These are phyloP conservation scores for Goniozus legneri DNA, from an alignment of 1,140 invertebrate genomes.

Conservation along the genomic window DNA sequence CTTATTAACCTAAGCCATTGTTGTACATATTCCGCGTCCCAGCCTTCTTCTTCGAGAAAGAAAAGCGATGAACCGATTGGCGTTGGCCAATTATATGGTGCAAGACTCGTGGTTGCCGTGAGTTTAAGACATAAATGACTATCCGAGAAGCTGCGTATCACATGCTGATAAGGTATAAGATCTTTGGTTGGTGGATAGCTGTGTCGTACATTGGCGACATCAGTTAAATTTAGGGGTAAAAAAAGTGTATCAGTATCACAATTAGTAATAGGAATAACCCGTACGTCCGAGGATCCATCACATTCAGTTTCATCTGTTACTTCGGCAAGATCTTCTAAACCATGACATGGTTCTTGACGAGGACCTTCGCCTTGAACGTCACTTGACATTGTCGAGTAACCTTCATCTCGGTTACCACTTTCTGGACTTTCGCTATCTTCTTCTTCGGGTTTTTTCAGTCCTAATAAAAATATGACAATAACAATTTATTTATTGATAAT, in stretches of 20 bases:
- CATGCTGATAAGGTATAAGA: slow-evolving; percentile 66
- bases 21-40: slow-evolving; percentile 71
- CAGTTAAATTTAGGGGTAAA: slow-evolving; percentile 64
- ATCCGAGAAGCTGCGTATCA: slow-evolving; percentile 70
- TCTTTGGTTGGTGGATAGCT: slow-evolving; percentile 68
- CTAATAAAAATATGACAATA: slow-evolving; percentile 23
- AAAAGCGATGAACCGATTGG: slow-evolving; percentile 35
- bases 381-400: slow-evolving; percentile 86
- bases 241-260: slow-evolving; percentile 66
- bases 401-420: slow-evolving; percentile 77
- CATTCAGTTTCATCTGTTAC: slow-evolving; percentile 67
- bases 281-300: slow-evolving; percentile 52
- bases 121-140: slow-evolving; percentile 69
- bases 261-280: slow-evolving; percentile 55
- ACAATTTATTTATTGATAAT: neutral
- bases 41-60: slow-evolving; percentile 59
- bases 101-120: slow-evolving; percentile 51
- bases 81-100: slow-evolving; percentile 37
- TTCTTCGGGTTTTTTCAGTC: slow-evolving; percentile 52
- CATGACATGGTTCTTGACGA: slow-evolving; percentile 57
- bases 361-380: slow-evolving; percentile 73
- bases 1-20: slow-evolving; percentile 70
- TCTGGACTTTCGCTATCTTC: slow-evolving; percentile 66
- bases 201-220: slow-evolving; percentile 64
- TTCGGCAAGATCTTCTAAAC: slow-evolving; percentile 69